These are phyloP conservation scores for Polietes domitor DNA, from an alignment of 2,888 invertebrate species.

Conservation along the genomic window DNA sequence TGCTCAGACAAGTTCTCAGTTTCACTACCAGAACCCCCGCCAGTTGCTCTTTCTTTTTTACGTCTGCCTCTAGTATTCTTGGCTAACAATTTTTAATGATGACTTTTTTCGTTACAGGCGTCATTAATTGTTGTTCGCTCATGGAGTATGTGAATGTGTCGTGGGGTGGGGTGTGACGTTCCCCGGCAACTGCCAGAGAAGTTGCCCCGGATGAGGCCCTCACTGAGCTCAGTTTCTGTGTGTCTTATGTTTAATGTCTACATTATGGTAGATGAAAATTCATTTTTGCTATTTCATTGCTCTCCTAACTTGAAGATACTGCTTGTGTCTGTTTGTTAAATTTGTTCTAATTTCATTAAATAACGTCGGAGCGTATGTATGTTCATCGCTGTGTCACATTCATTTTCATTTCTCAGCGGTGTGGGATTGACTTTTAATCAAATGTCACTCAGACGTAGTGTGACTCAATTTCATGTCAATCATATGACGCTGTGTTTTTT, in stretches of 20 bases:
- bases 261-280: neutral
- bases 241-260: neutral
- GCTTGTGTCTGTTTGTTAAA: neutral
- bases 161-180: neutral
- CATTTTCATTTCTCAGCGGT: neutral
- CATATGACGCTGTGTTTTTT: neutral
- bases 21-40: neutral
- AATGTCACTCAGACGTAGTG: slow-evolving; percentile 7
- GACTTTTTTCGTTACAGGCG: neutral
- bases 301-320: no score
- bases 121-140: slow-evolving; percentile 4
- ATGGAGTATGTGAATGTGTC: neutral
- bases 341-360: neutral
- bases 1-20: no score
- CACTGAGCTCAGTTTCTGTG: neutral
- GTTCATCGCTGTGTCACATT: neutral
- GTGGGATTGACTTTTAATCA: neutral
- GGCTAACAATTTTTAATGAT: slow-evolving; percentile 2
- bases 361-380: neutral
- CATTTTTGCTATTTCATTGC: neutral
- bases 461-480: neutral
- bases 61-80: neutral
- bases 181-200: neutral
- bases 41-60: neutral
- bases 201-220: neutral